Evolutionary conservation across 2,888 invertebrate species (phyloP).

Genomic region (Brachypalpus laphriformis): DNA sequence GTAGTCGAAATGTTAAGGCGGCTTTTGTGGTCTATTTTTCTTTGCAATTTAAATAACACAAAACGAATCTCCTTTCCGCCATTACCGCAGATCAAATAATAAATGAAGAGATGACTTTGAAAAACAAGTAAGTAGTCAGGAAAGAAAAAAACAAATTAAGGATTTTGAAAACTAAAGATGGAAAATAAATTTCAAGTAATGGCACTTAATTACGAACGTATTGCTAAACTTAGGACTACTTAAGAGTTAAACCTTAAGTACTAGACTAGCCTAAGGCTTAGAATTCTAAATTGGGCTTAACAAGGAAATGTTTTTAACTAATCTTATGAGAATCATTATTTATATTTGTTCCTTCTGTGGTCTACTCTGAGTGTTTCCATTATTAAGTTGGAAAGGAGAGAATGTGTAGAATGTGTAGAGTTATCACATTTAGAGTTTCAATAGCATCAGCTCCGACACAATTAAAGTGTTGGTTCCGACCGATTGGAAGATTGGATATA

Average conservation of each 20-base stretch:
- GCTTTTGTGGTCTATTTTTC: not conserved
- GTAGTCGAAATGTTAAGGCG: not conserved
- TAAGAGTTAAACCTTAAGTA: slow-evolving; percentile 73
- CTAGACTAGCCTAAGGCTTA: slow-evolving; percentile 74
- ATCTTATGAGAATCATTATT: slow-evolving; percentile 47
- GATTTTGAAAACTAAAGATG: slow-evolving; percentile 27
- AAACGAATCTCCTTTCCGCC: not conserved
- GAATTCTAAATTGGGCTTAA: slow-evolving; percentile 67
- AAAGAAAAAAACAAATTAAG: slow-evolving; percentile 54
- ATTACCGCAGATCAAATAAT: slow-evolving; percentile 9
- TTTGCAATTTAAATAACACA: not conserved
- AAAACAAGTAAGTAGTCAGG: slow-evolving; percentile 79
- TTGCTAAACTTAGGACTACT: slow-evolving; percentile 70
- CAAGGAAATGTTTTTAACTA: slow-evolving; percentile 51
- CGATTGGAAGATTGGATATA: slow-evolving; percentile 70
- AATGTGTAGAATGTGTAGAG: slow-evolving; percentile 45
- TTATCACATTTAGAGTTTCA: slow-evolving; percentile 68
- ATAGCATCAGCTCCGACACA: slow-evolving; percentile 73
- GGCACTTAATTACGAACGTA: slow-evolving; percentile 61
- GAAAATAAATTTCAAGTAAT: slow-evolving; percentile 56
- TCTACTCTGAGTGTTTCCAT: slow-evolving; percentile 37
- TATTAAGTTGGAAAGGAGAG: slow-evolving; percentile 50
- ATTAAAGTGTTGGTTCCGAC: slow-evolving; percentile 71
- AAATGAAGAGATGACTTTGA: slow-evolving; percentile 6
- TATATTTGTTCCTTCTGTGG: slow-evolving; percentile 57